A percentile compares a stretch with the other conserved stretches of the same genome.
phyloP scores from a whole-genome alignment of 2,113 vertebrate species.

The Gymnarchus niloticus region DNA sequence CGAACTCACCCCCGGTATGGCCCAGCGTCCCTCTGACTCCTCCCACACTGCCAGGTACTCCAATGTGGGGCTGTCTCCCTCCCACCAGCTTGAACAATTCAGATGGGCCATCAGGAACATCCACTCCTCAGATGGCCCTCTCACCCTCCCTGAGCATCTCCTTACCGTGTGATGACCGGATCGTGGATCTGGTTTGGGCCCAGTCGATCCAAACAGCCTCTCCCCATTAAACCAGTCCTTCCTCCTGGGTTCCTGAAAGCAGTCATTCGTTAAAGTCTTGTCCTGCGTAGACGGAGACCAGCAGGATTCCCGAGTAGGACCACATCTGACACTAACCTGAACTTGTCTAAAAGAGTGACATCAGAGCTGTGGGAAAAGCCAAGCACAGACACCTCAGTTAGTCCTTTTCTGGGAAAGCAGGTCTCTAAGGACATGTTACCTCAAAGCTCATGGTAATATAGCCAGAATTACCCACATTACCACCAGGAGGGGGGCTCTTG shows the following conservation, averaged over 20 bases:
- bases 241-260: constrained; percentile 81
- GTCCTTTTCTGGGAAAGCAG: neutral
- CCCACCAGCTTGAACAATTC: constrained; percentile 37
- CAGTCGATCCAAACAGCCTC: constrained; percentile 67
- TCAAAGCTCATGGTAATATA: neutral
- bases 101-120: neutral
- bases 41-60: constrained; percentile 72
- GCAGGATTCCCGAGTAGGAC: neutral
- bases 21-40: constrained; percentile 48
- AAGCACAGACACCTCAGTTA: neutral
- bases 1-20: constrained; percentile 74
- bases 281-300: neutral
- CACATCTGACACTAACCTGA: constrained; percentile 49
- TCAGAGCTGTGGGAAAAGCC: constrained; percentile 43
- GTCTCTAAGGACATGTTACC: neutral
- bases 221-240: constrained; percentile 78
- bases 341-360: constrained; percentile 32
- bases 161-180: constrained; percentile 77
- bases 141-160: rapidly evolving
- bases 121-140: neutral
- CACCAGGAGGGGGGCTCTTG: neutral
- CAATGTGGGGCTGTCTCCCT: constrained; percentile 55
- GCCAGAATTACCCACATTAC: neutral
- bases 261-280: neutral
- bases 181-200: constrained; percentile 79